A percentile compares a stretch with the other conserved stretches of the same genome.
These are phyloP conservation scores for Pycnomerus fuliginosus DNA, from an alignment of 2,888 invertebrate species.

Conservation along the genomic window DNA sequence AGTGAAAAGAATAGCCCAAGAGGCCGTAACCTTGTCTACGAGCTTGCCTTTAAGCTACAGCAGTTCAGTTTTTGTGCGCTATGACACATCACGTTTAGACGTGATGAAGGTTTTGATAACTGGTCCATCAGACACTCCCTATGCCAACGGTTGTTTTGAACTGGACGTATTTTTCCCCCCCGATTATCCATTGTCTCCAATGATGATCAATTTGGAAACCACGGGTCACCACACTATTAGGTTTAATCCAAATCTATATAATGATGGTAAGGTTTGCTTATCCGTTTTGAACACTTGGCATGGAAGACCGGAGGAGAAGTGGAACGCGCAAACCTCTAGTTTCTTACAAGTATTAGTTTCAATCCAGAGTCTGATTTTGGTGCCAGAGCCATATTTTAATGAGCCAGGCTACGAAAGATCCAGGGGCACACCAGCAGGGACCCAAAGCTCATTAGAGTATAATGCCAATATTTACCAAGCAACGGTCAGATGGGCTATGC, in stretches of 20 bases:
- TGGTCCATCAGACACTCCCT: constrained; percentile 88
- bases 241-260: constrained; percentile 92
- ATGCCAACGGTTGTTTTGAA: constrained; percentile 89
- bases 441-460: constrained; percentile 88
- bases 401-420: constrained; percentile 93
- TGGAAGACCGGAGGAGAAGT: constrained; percentile 93
- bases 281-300: constrained; percentile 97
- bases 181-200: constrained; percentile 68
- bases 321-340: constrained; percentile 95
- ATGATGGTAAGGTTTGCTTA: constrained; percentile 94
- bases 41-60: constrained; percentile 89
- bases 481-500: constrained; percentile 94
- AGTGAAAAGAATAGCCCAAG: constrained; percentile 90
- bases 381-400: constrained; percentile 92
- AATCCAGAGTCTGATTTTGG: constrained; percentile 88
- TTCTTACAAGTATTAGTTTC: constrained; percentile 92
- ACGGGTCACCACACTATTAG: constrained; percentile 86
- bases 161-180: constrained; percentile 90
- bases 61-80: constrained; percentile 92
- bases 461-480: constrained; percentile 95
- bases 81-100: constrained; percentile 90
- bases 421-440: constrained; percentile 84
- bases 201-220: constrained; percentile 89
- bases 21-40: constrained; percentile 90
- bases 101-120: constrained; percentile 96